Evolutionary conservation across 2,113 vertebrate species (phyloP).

Genomic region (Haemorhous mexicanus): DNA sequence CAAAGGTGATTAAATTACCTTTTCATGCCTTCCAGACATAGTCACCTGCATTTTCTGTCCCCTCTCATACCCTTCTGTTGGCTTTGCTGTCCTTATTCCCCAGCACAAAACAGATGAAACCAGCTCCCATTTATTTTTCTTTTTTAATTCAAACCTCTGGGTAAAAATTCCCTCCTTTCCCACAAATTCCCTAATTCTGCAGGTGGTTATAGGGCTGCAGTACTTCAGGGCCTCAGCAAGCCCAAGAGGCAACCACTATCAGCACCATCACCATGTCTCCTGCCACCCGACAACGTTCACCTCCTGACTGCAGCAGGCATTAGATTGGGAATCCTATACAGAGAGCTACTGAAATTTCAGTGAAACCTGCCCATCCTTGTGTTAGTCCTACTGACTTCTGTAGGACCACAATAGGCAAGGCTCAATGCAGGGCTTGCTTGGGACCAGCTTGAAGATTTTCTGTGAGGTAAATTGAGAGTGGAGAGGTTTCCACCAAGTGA

Average conservation of each 20-base stretch:
- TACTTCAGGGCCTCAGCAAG: background rate
- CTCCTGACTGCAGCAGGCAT: background rate
- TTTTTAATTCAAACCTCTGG: background rate
- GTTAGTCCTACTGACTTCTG: background rate
- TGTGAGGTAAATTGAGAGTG: accelerated
- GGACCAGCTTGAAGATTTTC: background rate
- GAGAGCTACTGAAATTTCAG: background rate
- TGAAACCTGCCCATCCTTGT: background rate
- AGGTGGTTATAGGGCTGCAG: background rate
- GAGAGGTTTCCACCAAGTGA: background rate
- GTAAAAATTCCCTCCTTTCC: background rate
- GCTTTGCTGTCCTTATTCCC: background rate
- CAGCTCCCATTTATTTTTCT: background rate
- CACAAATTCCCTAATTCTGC: background rate
- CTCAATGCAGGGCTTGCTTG: background rate
- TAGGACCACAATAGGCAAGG: background rate
- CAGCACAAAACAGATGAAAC: background rate
- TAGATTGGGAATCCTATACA: background rate
- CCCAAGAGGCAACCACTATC: background rate
- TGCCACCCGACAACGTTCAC: background rate
- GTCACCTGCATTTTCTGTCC: slow-evolving; percentile 20
- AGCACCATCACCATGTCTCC: background rate
- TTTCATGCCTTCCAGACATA: background rate
- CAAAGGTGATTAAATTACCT: background rate
- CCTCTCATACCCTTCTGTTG: background rate